phyloP scores from a whole-genome alignment of 2,113 vertebrate species.

The Aspidoscelis tigris region DNA sequence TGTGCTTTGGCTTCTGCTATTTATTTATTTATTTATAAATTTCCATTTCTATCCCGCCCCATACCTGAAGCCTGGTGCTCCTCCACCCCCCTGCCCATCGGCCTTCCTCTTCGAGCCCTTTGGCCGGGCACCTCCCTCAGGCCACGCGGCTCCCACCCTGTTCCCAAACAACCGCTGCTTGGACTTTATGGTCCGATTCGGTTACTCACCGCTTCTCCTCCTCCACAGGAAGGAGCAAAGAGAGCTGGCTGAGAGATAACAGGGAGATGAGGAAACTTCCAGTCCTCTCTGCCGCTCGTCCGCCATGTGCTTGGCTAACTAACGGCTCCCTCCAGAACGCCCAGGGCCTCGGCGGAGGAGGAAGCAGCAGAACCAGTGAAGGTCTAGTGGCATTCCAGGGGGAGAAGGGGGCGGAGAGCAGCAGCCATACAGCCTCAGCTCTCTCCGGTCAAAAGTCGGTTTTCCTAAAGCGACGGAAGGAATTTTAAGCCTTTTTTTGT shows the following conservation, averaged over 20 bases:
- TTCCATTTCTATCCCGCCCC: too few relatives aligned
- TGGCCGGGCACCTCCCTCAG: neutral
- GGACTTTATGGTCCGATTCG: too few relatives aligned
- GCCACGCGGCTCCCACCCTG: neutral
- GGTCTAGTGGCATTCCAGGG: too few relatives aligned
- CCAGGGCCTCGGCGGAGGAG: neutral
- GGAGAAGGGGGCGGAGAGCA: too few relatives aligned
- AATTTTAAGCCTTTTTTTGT: neutral
- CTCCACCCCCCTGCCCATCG: too few relatives aligned
- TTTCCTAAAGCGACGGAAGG: neutral
- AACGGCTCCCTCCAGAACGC: neutral
- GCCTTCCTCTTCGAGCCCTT: neutral
- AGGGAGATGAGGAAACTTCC: neutral
- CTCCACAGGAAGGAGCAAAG: neutral
- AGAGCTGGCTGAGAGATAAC: neutral
- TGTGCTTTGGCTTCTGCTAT: neutral
- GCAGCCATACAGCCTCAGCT: too few relatives aligned
- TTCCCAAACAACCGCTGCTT: constrained; percentile 1
- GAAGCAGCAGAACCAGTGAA: neutral
- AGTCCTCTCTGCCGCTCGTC: too few relatives aligned
- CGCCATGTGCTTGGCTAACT: too few relatives aligned
- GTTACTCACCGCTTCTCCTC: neutral
- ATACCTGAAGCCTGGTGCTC: neutral
- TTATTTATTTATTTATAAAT: too few relatives aligned
- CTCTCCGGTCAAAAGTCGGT: too few relatives aligned